Conservation (phyloP, 2,797 vertebrate genomes). For the Apogon talboti region DNA sequence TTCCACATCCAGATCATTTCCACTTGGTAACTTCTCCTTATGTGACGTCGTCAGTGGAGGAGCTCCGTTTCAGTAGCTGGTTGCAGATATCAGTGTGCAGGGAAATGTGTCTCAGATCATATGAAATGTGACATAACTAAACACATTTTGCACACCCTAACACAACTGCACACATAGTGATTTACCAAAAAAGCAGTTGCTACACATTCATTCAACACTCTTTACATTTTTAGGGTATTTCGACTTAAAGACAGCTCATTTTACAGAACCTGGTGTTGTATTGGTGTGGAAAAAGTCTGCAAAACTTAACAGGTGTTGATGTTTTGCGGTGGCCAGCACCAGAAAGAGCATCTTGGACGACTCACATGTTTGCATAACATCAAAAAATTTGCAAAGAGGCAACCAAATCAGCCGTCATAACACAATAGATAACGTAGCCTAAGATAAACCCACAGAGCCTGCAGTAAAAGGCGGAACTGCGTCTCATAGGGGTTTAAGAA, state of each 20-base stretch:
- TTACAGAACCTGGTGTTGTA: background rate
- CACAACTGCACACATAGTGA: background rate
- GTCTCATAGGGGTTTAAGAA: background rate
- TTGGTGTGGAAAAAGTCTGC: constrained; percentile 1
- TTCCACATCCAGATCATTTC: constrained; percentile 56
- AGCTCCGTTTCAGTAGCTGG: constrained; percentile 25
- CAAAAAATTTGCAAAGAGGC: constrained; percentile 74
- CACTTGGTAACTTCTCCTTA: constrained; percentile 32
- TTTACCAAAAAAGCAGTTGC: background rate
- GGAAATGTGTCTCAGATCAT: constrained; percentile 30
- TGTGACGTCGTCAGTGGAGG: constrained; percentile 24
- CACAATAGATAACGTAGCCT: constrained; percentile 45
- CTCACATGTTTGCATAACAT: constrained; percentile 74
- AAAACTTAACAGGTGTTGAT: constrained; percentile 22
- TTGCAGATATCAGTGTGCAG: constrained; percentile 37
- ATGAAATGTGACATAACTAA: background rate
- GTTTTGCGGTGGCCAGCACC: constrained; percentile 7
- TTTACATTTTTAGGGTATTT: no score
- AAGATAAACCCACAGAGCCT: constrained; percentile 42
- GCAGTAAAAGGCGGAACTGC: constrained; percentile 48
- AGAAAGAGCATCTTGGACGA: constrained; percentile 41
- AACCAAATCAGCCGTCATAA: constrained; percentile 75
- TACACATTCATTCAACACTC: background rate
- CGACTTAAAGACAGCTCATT: no score
- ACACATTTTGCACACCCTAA: constrained; percentile 8